Evolutionary conservation across 1,140 invertebrate genomes (phyloP), one percentile per base, ranked within the genome.

Genomic region (Cydia fagiglandana): DNA sequence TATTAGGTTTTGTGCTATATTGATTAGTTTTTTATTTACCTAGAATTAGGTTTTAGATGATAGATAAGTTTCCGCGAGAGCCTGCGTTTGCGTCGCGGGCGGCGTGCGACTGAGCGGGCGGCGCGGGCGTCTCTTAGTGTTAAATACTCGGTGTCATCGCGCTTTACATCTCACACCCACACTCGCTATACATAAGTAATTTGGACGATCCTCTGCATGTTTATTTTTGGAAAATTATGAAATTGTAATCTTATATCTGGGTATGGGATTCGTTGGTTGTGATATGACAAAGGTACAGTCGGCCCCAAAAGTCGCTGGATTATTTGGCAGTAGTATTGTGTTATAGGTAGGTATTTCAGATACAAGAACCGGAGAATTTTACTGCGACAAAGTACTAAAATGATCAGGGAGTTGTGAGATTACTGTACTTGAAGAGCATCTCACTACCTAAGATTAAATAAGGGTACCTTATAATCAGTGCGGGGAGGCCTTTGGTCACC

Each of bases 131-230:
- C 80, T 74, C 85, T 83, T 84, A 84, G 88, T 90, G 88, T 90
- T 90, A 91, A 84, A 91, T 90, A 87, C 88, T 84, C 84, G 80
- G 86, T 86, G 86, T 87, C 88, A 88, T 88, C 88, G 86, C 80
- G 86, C 86, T 85, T 80, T 81, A 78, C 83, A 87, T 87, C 87
- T 88, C 82, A 82, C 81, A 85, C 84, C 84, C 83, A 85, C 83
- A 80, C 81, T 79, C 74, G 77, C 78, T 78, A 83, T 77, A 83
- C 76, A 73, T 80, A 56, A 66, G 78, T 76, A 85, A 80, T 86
- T 84, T 83, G 77, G 78, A 78, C 79, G n/a, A 68, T 68, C 28
- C 56, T 3, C 9, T 70, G 85, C 82, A 84, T 66, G n/a, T 75
- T 75, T 75, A 56, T 61, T 61, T 61, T 61, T 24, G 56, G 56